Percentiles rank a stretch among this genome's conserved stretches.
These are phyloP conservation scores for Premnoplex brunnescens DNA, from an alignment of 2,797 vertebrate genomes.

Conservation along the genomic window DNA sequence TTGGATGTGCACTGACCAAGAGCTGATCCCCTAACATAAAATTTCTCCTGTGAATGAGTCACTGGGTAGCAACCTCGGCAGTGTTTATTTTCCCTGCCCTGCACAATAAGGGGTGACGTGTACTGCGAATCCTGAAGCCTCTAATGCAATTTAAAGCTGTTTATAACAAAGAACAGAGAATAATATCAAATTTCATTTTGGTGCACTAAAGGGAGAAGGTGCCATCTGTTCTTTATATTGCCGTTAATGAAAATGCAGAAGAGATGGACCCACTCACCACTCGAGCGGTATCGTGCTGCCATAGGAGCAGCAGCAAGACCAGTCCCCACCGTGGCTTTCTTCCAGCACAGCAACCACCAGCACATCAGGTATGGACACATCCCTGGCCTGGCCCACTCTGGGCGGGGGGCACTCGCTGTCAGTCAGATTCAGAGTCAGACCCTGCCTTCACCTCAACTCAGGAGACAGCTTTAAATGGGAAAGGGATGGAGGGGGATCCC, in stretches of 20 bases:
- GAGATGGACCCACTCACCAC: background rate
- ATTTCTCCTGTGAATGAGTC: slow-evolving; percentile 24
- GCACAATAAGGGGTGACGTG: background rate
- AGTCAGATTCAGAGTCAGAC: background rate
- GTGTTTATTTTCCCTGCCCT: slow-evolving; percentile 32
- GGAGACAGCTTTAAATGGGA: background rate
- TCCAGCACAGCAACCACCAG: background rate
- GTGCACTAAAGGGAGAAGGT: background rate
- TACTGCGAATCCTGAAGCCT: background rate
- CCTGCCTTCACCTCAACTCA: fast-evolving
- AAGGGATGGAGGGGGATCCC: background rate
- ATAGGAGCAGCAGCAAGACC: background rate
- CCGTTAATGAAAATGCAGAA: background rate
- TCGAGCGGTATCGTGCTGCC: fast-evolving
- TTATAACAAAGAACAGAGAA: background rate
- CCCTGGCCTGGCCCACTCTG: background rate
- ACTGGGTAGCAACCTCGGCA: background rate
- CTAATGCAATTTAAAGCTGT: slow-evolving; percentile 9
- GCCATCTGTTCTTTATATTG: background rate
- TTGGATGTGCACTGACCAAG: background rate
- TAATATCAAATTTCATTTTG: background rate
- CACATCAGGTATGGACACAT: background rate
- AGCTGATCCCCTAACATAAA: background rate
- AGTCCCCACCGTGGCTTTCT: background rate
- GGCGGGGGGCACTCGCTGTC: fast-evolving